Percentiles rank a stretch among this genome's conserved stretches.
Conservation (phyloP, 2,113 vertebrate species). For the Alaudala cheleensis region DNA sequence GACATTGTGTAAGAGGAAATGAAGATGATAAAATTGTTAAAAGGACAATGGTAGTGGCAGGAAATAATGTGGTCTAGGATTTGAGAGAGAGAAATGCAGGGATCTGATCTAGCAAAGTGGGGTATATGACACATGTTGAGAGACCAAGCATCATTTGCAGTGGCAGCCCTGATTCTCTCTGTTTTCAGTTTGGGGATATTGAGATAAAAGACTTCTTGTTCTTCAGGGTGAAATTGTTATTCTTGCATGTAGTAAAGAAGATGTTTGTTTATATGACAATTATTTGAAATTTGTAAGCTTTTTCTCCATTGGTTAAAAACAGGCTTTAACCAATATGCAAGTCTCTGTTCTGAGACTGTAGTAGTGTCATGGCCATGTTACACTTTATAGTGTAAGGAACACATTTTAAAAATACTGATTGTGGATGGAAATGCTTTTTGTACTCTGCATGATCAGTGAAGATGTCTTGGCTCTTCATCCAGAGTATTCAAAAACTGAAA, state of each 20-base stretch:
- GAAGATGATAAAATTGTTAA: neutral
- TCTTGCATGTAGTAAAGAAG: neutral
- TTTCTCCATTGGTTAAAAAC: neutral
- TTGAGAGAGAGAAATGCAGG: neutral
- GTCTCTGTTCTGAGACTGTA: neutral
- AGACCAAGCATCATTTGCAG: neutral
- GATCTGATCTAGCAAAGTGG: neutral
- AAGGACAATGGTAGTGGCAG: neutral
- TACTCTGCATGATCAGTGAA: neutral
- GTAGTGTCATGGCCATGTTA: neutral
- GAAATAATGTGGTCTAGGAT: neutral
- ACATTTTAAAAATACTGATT: neutral
- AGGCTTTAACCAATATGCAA: neutral
- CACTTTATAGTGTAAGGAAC: neutral
- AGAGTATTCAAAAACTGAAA: neutral
- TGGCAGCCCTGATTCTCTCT: neutral
- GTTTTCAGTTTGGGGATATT: neutral
- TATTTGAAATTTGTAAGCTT: neutral
- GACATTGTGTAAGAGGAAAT: neutral
- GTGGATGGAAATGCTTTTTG: neutral
- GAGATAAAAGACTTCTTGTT: neutral
- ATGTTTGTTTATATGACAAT: neutral
- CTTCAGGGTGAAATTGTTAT: neutral
- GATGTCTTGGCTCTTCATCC: neutral
- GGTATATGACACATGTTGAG: accelerated